phyloP scores from a whole-genome alignment of 2,797 vertebrate species.

The Pseudochirops cupreus region DNA sequence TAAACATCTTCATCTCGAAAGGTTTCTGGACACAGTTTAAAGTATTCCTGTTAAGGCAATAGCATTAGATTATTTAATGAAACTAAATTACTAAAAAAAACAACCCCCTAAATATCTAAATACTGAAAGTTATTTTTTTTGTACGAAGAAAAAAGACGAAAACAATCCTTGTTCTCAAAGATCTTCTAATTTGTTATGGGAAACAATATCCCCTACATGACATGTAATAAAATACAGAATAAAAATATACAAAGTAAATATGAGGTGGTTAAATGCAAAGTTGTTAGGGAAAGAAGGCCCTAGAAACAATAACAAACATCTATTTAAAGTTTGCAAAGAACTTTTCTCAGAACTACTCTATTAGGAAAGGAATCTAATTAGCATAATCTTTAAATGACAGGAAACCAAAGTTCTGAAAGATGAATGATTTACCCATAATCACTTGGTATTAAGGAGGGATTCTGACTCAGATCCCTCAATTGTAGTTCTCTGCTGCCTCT shows the following conservation, averaged over 20 bases:
- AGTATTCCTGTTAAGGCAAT: constrained; percentile 92
- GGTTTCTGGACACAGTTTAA: constrained; percentile 96
- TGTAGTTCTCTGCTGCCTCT: background rate
- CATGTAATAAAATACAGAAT: background rate
- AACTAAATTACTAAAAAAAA: background rate
- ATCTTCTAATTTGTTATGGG: background rate
- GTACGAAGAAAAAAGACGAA: background rate
- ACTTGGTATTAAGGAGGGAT: background rate
- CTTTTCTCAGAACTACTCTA: background rate
- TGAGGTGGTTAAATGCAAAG: background rate
- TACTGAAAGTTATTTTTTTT: constrained; percentile 39
- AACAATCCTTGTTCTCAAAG: background rate
- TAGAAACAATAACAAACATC: background rate
- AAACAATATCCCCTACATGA: background rate
- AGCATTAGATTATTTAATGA: constrained; percentile 33
- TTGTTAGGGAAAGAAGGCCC: background rate
- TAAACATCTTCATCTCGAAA: constrained; percentile 96
- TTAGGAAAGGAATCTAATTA: background rate
- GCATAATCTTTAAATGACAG: background rate
- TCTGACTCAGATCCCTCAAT: background rate
- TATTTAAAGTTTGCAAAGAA: background rate
- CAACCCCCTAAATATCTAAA: constrained; percentile 21
- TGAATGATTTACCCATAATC: background rate
- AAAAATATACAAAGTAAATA: background rate
- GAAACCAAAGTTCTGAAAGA: background rate